phyloP scores from a whole-genome alignment of 2,888 invertebrate species.

The Archips crataeganus region DNA sequence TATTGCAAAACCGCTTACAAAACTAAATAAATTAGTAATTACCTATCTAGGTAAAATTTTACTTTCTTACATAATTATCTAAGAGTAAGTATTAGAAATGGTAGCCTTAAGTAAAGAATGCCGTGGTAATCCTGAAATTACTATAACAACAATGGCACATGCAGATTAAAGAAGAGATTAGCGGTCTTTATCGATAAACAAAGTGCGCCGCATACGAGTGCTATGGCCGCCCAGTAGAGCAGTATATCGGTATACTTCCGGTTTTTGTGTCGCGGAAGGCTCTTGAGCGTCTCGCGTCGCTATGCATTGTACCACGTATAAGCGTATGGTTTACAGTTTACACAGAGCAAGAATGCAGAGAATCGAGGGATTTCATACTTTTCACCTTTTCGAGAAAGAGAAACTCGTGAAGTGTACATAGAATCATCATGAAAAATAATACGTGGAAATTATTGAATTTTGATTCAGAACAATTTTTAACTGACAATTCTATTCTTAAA shows the following conservation, averaged over 20 bases:
- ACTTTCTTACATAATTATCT: no score
- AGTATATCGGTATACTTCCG: constrained; percentile 45
- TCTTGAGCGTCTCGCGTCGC: constrained; percentile 49
- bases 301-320: constrained; percentile 23
- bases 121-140: constrained; percentile 1
- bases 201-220: constrained; percentile 16
- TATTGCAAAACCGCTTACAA: no score
- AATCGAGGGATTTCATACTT: neutral
- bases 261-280: constrained; percentile 53
- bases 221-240: constrained; percentile 12
- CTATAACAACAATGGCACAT: constrained; percentile 7
- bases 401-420: neutral
- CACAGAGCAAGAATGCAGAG: constrained; percentile 3
- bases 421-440: neutral
- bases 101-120: neutral
- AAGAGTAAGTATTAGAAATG: neutral
- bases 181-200: constrained; percentile 25
- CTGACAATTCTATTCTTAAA: neutral
- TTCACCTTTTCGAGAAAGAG: neutral
- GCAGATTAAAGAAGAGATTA: constrained; percentile 23
- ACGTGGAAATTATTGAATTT: no score
- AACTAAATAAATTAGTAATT: no score
- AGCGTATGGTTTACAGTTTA: constrained; percentile 18
- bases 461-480: neutral
- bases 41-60: no score